These are phyloP conservation scores for Desmophyllum pertusum DNA, from an alignment of 92 coral and sea anemone genomes.

Conservation along the genomic window DNA sequence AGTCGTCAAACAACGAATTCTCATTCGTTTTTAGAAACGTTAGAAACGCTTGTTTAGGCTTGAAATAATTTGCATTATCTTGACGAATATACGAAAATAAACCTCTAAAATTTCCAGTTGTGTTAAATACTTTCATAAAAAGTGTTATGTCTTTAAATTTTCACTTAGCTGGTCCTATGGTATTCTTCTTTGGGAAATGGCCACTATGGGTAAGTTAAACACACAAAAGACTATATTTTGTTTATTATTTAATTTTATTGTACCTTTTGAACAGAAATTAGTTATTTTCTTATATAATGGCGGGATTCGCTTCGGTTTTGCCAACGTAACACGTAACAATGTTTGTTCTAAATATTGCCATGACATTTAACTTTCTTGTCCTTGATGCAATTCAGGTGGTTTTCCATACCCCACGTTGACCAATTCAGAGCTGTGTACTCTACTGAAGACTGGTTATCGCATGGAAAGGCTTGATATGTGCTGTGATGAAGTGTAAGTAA, in stretches of 20 bases:
- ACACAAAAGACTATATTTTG: no score
- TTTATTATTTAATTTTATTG: background rate
- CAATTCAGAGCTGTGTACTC: background rate
- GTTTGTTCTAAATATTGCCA: no score
- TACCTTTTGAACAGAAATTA: background rate
- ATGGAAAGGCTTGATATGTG: constrained; percentile 16
- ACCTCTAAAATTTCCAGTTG: no score
- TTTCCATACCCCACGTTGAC: constrained; percentile 1
- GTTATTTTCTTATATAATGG: no score
- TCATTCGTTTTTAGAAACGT: no score
- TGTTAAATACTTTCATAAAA: no score
- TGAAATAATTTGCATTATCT: no score
- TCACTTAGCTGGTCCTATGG: background rate
- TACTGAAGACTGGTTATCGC: constrained; percentile 3
- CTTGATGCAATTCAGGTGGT: background rate
- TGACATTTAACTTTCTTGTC: background rate
- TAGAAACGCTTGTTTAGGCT: no score
- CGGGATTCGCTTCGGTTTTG: background rate
- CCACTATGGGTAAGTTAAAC: background rate
- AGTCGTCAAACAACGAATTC: no score
- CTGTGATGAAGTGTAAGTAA: constrained; percentile 9
- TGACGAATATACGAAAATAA: no score
- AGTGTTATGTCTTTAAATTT: background rate
- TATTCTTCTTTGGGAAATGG: constrained; percentile 6
- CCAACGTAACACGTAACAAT: no score